Percentiles rank a stretch among this genome's conserved stretches.
These are phyloP conservation scores for Echinometra lucunter DNA, from an alignment of 53 echinoderm and acorn worm genomes.

Conservation along the genomic window DNA sequence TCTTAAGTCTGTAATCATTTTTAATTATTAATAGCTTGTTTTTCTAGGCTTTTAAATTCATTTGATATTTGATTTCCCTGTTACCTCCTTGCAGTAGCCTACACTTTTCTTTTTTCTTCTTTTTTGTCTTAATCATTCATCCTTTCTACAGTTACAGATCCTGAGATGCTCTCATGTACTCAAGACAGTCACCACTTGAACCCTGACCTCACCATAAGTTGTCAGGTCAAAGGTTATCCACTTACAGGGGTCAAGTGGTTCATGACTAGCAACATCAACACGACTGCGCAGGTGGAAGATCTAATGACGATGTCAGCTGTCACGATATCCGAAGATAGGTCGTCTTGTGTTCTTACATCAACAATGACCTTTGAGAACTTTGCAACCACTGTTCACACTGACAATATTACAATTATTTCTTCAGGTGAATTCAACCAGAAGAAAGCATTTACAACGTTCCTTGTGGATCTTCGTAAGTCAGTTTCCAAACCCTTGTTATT, in stretches of 20 bases:
- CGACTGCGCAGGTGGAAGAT: not conserved
- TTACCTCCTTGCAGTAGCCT: no score
- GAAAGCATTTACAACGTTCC: not conserved
- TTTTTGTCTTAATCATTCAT: not conserved
- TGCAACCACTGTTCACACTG: not conserved
- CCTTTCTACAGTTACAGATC: conserved; percentile 8
- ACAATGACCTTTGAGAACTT: not conserved
- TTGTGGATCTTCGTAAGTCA: conserved; percentile 11
- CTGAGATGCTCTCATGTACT: not conserved
- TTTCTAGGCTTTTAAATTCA: not conserved
- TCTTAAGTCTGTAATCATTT: no score
- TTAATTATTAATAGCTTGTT: no score
- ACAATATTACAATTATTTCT: conserved; percentile 7
- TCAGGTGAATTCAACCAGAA: conserved; percentile 35
- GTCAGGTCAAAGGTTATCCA: conserved; percentile 66
- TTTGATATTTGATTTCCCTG: no score
- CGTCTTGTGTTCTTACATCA: not conserved
- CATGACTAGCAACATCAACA: not conserved
- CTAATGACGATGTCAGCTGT: not conserved
- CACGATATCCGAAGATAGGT: not conserved
- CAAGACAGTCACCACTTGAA: conserved; percentile 25
- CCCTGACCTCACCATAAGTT: conserved; percentile 1
- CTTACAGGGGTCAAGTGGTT: conserved; percentile 15
- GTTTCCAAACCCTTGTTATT: no score
- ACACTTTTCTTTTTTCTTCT: no score